These are phyloP conservation scores for Archilochus colubris DNA, from an alignment of 2,113 vertebrate genomes.

Conservation along the genomic window DNA sequence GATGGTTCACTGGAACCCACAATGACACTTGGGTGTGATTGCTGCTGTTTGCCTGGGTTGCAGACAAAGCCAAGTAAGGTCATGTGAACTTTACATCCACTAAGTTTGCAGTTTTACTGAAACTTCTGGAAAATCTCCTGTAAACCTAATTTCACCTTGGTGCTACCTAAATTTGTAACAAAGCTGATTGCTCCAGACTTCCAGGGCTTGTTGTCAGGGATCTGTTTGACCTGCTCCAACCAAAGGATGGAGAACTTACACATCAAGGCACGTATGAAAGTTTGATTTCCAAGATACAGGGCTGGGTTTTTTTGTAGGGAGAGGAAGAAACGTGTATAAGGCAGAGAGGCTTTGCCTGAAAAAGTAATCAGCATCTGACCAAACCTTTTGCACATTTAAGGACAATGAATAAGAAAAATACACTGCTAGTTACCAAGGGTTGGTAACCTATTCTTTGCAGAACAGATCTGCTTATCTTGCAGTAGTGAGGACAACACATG, in stretches of 20 bases:
- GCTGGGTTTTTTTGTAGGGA: background rate
- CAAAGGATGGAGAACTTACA: background rate
- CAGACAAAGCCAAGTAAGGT: background rate
- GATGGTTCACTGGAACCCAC: background rate
- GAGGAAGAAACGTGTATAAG: background rate
- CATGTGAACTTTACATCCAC: background rate
- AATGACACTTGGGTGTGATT: fast-evolving
- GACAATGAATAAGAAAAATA: background rate
- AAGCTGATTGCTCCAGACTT: background rate
- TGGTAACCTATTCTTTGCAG: background rate
- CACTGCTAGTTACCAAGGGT: fast-evolving
- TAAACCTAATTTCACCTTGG: background rate
- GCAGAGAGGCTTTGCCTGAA: background rate
- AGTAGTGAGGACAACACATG: background rate
- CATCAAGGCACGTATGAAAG: background rate
- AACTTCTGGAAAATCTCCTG: background rate
- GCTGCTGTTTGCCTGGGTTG: background rate
- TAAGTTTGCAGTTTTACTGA: background rate
- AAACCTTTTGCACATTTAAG: background rate
- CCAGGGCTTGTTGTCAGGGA: background rate
- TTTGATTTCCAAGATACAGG: background rate
- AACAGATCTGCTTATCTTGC: background rate
- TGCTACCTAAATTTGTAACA: background rate
- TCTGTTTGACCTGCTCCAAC: background rate
- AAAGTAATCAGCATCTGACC: background rate